phyloP scores from a whole-genome alignment of 2,113 vertebrate genomes.

The Tetrax tetrax region DNA sequence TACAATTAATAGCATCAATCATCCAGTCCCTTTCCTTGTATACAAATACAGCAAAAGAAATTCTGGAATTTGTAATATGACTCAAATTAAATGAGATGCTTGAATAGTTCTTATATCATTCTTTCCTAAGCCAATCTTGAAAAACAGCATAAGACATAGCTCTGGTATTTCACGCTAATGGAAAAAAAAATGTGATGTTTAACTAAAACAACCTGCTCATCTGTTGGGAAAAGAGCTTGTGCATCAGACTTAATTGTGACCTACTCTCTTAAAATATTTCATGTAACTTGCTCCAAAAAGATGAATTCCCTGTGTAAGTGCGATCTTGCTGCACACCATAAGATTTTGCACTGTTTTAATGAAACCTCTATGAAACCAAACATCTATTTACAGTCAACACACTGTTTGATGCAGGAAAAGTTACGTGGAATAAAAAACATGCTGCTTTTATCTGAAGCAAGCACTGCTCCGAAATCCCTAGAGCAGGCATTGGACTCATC shows the following conservation, averaged over 20 bases:
- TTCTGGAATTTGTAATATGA: not conserved
- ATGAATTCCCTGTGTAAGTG: not conserved
- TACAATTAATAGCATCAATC: not conserved
- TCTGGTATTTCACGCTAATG: conserved; percentile 35
- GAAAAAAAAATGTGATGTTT: conserved; percentile 20
- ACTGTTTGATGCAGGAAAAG: not conserved
- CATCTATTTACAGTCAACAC: not conserved
- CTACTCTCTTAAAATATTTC: conserved; percentile 20
- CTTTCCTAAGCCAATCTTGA: conserved; percentile 23
- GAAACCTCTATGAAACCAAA: not conserved
- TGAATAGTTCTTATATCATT: not conserved
- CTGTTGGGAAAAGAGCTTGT: not conserved
- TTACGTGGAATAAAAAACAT: not conserved
- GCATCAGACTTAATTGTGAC: not conserved
- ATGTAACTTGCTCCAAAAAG: conserved; percentile 12
- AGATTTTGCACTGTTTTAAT: not conserved
- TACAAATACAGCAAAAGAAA: not conserved
- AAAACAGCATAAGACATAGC: conserved; percentile 17
- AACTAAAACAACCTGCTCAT: conserved; percentile 42
- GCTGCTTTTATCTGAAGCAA: not conserved
- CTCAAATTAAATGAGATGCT: not conserved
- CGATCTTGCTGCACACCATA: not conserved
- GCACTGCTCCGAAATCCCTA: not conserved
- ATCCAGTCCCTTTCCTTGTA: not conserved
- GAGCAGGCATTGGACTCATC: not conserved